A percentile compares a stretch with the other conserved stretches of the same genome.
Evolutionary conservation across 2,113 vertebrate genomes (phyloP).

Genomic region (Eudyptes chrysolophus): DNA sequence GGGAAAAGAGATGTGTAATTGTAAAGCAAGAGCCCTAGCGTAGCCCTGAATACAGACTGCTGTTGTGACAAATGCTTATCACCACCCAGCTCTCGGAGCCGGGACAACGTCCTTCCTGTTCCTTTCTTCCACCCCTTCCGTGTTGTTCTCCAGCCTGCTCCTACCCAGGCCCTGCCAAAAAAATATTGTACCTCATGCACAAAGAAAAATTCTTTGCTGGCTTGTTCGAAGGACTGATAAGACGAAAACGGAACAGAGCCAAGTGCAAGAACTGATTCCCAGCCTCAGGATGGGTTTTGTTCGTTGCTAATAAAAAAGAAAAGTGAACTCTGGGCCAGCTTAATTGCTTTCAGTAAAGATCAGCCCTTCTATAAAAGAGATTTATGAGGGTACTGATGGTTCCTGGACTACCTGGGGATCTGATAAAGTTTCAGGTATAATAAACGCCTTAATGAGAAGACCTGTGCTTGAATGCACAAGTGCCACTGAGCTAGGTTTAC

Average conservation of each 20-base stretch:
- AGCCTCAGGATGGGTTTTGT: conserved; percentile 24
- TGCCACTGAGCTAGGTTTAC: background rate
- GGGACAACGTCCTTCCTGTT: conserved; percentile 20
- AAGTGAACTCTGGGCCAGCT: conserved; percentile 69
- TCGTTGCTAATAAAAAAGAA: conserved; percentile 67
- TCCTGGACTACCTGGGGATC: conserved; percentile 48
- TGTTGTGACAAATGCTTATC: conserved; percentile 20
- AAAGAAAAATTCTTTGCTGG: conserved; percentile 24
- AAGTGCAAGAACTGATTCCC: conserved; percentile 59
- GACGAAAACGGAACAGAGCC: conserved; percentile 25
- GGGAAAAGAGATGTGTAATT: background rate
- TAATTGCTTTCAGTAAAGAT: conserved; percentile 69
- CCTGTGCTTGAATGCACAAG: background rate
- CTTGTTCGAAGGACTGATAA: conserved; percentile 31
- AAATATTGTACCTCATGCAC: background rate
- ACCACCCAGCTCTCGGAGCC: background rate
- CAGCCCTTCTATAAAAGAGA: conserved; percentile 64
- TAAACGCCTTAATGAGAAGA: conserved; percentile 43
- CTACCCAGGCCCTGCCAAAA: background rate
- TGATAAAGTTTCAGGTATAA: conserved; percentile 62
- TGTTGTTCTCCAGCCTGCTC: background rate
- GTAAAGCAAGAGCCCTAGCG: background rate
- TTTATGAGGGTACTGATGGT: conserved; percentile 64
- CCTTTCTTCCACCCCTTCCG: background rate
- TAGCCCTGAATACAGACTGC: background rate